Conservation (phyloP, 2,888 invertebrate species). For the Microplitis manilae region DNA sequence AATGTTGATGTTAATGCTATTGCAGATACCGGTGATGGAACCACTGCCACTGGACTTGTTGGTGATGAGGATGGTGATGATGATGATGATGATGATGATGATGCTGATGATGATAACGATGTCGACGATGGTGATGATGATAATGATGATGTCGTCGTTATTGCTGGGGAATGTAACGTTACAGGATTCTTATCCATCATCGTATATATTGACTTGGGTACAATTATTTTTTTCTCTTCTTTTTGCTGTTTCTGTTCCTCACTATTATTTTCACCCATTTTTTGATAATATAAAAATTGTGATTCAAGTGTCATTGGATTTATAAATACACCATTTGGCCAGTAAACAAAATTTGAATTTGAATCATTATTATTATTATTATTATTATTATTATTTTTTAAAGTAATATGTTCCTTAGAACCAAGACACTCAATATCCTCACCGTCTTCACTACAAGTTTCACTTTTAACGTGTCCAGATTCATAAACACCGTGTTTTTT, state of each 20-base stretch:
- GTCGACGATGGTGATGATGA: no score
- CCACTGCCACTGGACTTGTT: conserved; percentile 34
- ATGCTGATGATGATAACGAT: conserved; percentile 50
- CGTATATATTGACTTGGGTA: conserved; percentile 64
- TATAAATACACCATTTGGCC: conserved; percentile 81
- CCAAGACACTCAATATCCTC: conserved; percentile 73
- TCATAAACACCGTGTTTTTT: conserved; percentile 78
- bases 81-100: conserved; percentile 53
- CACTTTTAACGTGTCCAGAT: conserved; percentile 76
- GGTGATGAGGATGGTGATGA: conserved; percentile 69
- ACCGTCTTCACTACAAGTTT: conserved; percentile 70
- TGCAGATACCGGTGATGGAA: conserved; percentile 54
- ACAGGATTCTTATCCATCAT: conserved; percentile 51
- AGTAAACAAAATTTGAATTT: conserved; percentile 77
- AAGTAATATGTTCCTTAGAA: conserved; percentile 53
- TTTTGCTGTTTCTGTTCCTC: conserved; percentile 62
- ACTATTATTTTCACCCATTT: conserved; percentile 76
- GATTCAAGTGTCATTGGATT: conserved; percentile 83
- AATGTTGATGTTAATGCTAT: conserved; percentile 54
- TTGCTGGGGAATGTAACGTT: no score
- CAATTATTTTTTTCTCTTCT: conserved; percentile 69
- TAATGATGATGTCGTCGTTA: no score
- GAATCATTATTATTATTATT: conserved; percentile 63
- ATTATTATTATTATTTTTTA: conserved; percentile 62
- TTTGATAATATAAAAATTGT: conserved; percentile 82